Evolutionary conservation across 2,797 vertebrate genomes (phyloP).

Genomic region (Neopelma chrysocephalum): DNA sequence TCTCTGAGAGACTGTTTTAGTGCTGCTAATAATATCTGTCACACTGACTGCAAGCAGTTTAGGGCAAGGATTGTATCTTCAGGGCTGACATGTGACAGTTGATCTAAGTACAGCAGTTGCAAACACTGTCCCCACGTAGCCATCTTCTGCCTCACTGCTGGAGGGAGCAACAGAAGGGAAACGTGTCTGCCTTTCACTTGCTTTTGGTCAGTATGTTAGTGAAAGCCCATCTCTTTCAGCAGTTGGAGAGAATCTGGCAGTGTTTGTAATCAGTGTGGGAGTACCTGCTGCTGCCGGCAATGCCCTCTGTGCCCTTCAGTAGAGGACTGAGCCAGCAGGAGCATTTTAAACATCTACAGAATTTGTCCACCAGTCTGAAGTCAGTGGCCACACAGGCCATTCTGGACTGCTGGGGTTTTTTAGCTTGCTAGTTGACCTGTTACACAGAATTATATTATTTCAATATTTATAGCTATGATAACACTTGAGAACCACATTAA

Average conservation of each 20-base stretch:
- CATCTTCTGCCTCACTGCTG: neutral
- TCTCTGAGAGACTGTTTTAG: neutral
- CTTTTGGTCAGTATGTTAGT: neutral
- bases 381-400: neutral
- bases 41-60: neutral
- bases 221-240: neutral
- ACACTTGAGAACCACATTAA: neutral
- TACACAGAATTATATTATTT: neutral
- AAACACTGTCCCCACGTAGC: neutral
- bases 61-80: neutral
- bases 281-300: neutral
- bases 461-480: neutral
- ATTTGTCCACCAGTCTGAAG: constrained; percentile 14
- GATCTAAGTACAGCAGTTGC: neutral
- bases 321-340: neutral
- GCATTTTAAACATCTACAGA: constrained; percentile 8
- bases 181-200: neutral
- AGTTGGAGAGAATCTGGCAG: neutral
- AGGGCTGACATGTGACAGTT: neutral
- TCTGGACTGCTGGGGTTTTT: neutral
- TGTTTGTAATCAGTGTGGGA: neutral
- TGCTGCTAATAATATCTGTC: constrained; percentile 49
- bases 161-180: neutral
- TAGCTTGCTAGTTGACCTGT: neutral
- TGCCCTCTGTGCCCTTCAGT: constrained; percentile 34